Base-by-base conservation (phyloP, 1,140 invertebrate genomes). In the Teleopsis dalmanni region DNA sequence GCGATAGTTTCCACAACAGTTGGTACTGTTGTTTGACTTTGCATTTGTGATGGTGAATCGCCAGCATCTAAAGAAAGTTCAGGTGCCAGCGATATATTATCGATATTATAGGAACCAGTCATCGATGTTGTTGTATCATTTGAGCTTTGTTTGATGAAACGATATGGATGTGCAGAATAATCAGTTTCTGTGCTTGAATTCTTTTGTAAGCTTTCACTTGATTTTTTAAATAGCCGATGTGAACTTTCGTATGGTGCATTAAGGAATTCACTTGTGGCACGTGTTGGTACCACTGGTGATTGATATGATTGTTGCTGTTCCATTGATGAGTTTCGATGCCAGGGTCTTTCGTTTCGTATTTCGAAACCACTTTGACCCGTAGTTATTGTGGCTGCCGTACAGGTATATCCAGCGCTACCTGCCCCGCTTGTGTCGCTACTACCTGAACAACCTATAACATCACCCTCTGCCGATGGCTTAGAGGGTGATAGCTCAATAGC, bases 101-200 rank as follows among this genome's bases (percentile, higher is more conserved):
- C 68, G 26, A 71, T 59, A 18, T 71, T 71, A 23, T 67, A 71
- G 34, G 67, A 70, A 35, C 67, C 67, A 4, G 67, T 70, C 27
- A 61, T 57, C 23, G 67, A 70, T 23, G 67, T 68, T 43, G 64
- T 71, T 5, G 68, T 71, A 47, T 71, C 68, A 22, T 71, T 71
- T 36, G 68, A 71, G 37, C 67, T 70, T 57, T 71, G 68, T 46
- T 71, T 71, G 33, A 71, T 71, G 29, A 71, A 68, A 16, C 62
- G 58, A 51, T 71, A 71, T 14, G 68, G 68, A 52, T 70, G 67
- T 6, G 60, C 58, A 38, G 67, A 70, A 43, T 70, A 71, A 37
- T 71, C 68, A 3, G 68, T 71, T 19, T 71, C 68, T n/a, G 67
- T 70, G 51, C 68, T 71, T 8, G 68, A 71, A 38, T 70, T 70